Conservation (phyloP, 2,888 invertebrate genomes). For the Acheta domesticus region DNA sequence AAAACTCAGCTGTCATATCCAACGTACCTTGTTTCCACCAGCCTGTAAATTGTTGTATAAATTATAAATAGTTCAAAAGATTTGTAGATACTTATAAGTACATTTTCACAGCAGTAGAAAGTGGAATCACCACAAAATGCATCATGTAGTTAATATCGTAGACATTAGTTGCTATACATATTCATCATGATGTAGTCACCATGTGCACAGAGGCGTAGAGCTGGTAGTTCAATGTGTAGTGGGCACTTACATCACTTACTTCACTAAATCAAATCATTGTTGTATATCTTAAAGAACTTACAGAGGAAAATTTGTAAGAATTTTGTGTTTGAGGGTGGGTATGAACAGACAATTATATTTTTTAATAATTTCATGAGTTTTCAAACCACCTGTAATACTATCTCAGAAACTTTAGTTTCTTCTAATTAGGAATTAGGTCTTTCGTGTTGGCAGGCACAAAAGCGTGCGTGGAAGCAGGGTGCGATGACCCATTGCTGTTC, state of each 20-base stretch:
- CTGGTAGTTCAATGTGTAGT: conserved; percentile 18
- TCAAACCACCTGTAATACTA: too few relatives aligned
- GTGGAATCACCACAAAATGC: not conserved
- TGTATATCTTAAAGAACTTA: too few relatives aligned
- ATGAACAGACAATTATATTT: too few relatives aligned
- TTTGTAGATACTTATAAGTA: conserved; percentile 1
- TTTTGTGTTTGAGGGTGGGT: too few relatives aligned
- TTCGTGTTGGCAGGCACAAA: not conserved
- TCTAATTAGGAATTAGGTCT: not conserved
- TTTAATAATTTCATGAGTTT: too few relatives aligned
- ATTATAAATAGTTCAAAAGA: not conserved
- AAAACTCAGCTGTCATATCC: not conserved
- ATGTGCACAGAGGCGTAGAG: not conserved
- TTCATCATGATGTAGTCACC: not conserved
- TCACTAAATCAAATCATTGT: too few relatives aligned
- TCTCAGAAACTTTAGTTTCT: too few relatives aligned
- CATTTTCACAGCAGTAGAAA: not conserved
- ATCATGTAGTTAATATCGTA: not conserved
- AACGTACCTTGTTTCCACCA: conserved; percentile 10
- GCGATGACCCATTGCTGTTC: conserved; percentile 18
- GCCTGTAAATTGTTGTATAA: not conserved
- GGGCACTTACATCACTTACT: not conserved
- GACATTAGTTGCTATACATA: not conserved
- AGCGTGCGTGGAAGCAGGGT: not conserved
- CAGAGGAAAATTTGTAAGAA: too few relatives aligned